phyloP scores from a whole-genome alignment of 2,113 vertebrate species.

The Leptocoma aspasia region DNA sequence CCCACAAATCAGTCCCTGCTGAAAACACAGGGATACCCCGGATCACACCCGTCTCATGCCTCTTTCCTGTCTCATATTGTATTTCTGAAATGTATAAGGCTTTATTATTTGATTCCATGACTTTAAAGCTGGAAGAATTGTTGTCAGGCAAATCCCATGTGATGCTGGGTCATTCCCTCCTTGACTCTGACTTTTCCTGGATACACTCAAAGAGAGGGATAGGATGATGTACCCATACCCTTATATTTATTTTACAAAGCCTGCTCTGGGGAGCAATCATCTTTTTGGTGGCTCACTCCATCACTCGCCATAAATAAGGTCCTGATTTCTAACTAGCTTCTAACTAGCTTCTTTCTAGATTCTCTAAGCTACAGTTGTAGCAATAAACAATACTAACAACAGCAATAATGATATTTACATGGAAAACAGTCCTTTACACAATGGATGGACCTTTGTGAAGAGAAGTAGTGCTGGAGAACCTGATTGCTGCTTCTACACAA shows the following conservation, averaged over 20 bases:
- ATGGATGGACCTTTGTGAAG: neutral
- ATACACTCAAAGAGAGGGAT: neutral
- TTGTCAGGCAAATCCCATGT: neutral
- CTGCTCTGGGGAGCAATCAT: neutral
- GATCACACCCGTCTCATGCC: accelerated
- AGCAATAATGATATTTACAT: accelerated
- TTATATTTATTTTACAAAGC: neutral
- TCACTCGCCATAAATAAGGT: neutral
- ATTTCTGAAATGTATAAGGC: neutral
- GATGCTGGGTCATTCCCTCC: neutral
- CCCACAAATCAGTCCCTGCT: neutral
- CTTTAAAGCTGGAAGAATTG: neutral
- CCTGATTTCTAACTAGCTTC: neutral
- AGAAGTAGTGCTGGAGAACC: neutral
- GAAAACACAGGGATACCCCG: neutral
- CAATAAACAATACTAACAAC: neutral
- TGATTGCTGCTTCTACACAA: neutral
- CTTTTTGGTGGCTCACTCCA: neutral
- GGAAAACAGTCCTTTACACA: neutral
- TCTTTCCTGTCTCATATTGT: neutral
- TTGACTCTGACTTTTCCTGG: neutral
- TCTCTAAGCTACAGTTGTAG: neutral
- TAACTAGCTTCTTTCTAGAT: neutral
- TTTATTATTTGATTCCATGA: neutral
- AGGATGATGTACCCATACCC: neutral